Evolutionary conservation across 2,797 vertebrate genomes (phyloP).

Genomic region (Podarcis siculus): DNA sequence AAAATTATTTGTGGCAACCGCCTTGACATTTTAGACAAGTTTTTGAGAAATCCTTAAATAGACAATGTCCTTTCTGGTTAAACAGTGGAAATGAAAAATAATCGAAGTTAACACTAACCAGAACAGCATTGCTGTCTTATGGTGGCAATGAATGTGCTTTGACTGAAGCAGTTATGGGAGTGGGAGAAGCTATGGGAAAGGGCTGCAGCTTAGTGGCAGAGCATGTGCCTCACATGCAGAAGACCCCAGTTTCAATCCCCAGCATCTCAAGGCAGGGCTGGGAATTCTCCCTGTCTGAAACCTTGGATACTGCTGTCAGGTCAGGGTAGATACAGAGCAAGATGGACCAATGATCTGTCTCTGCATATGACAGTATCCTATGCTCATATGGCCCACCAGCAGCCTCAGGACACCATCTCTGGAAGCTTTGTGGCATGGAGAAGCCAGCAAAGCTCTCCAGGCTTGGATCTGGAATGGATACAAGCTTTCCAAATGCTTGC

Average conservation of each 20-base stretch:
- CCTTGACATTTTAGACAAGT: slow-evolving; percentile 26
- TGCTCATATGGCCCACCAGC: too few relatives aligned
- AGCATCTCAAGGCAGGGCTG: too few relatives aligned
- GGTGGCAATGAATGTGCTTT: neutral
- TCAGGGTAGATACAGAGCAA: too few relatives aligned
- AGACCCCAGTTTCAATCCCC: too few relatives aligned
- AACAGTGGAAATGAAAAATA: slow-evolving; percentile 44
- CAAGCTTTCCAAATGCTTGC: neutral
- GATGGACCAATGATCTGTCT: too few relatives aligned
- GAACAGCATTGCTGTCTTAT: neutral
- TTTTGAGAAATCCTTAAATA: slow-evolving; percentile 46
- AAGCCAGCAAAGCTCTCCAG: neutral
- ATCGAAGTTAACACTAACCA: neutral
- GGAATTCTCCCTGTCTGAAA: too few relatives aligned
- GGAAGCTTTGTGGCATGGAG: neutral
- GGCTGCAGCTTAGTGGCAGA: too few relatives aligned
- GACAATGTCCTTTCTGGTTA: slow-evolving; percentile 61
- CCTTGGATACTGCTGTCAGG: too few relatives aligned
- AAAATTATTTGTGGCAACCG: slow-evolving; percentile 58
- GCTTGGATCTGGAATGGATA: neutral
- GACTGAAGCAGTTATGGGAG: neutral
- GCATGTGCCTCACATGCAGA: too few relatives aligned
- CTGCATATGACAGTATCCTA: too few relatives aligned
- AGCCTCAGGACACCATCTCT: neutral
- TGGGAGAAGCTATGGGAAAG: neutral